phyloP scores from a whole-genome alignment of 2,888 invertebrate genomes.

The Gibbula magus region DNA sequence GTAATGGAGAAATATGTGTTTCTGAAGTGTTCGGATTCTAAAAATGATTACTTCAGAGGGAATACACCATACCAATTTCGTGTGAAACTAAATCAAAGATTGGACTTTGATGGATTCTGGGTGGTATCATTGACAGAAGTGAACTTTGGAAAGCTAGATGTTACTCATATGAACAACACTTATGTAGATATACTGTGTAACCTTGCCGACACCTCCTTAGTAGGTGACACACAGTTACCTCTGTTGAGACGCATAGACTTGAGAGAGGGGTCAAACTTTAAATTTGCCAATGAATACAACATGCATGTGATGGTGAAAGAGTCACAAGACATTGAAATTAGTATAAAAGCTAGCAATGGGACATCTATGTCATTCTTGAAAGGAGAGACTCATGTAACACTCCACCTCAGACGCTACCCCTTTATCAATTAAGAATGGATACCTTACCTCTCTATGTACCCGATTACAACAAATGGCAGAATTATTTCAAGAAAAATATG shows the following conservation, averaged over 20 bases:
- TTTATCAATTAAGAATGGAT: not conserved
- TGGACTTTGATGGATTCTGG: not conserved
- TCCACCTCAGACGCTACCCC: constrained; percentile 4
- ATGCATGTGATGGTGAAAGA: constrained; percentile 9
- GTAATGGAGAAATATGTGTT: not conserved
- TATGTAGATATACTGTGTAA: constrained; percentile 17
- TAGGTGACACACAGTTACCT: not conserved
- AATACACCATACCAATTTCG: constrained; percentile 5
- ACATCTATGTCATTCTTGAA: constrained; percentile 6
- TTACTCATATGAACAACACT: not conserved
- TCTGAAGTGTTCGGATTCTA: not conserved
- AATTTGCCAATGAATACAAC: not conserved
- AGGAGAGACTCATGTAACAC: not conserved
- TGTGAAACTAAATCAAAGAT: constrained; percentile 5
- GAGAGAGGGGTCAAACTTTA: not conserved
- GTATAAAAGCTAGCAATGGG: not conserved
- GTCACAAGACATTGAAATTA: not conserved
- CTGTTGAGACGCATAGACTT: constrained; percentile 7
- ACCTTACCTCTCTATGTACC: constrained; percentile 6
- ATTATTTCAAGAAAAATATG: constrained; percentile 12
- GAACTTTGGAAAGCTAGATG: not conserved
- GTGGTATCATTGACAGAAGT: not conserved
- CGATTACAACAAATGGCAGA: constrained; percentile 14
- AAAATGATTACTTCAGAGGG: not conserved
- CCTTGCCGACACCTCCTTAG: not conserved